These are phyloP conservation scores for Calliopsis andreniformis DNA, from an alignment of 1,140 invertebrate species.

Conservation along the genomic window DNA sequence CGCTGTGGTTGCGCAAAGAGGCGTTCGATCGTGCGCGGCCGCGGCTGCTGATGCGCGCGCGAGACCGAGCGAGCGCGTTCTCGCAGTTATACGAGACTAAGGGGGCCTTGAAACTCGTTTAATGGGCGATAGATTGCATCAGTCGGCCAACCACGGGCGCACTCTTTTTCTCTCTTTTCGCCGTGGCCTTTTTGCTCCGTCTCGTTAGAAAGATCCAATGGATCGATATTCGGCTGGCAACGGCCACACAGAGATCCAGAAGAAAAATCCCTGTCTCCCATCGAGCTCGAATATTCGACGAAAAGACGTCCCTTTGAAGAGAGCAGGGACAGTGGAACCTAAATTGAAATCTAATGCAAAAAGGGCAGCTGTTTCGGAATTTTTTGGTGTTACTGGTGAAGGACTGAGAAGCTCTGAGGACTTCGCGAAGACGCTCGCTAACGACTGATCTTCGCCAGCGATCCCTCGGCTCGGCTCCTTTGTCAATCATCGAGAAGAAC, in stretches of 20 bases:
- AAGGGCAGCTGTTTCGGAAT: too few species aligned
- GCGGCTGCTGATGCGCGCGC: too few species aligned
- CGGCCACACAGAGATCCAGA: neutral
- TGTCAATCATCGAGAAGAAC: conserved; percentile 26
- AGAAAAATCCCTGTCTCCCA: conserved; percentile 38
- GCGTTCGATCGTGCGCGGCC: conserved; percentile 31
- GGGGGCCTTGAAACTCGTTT: conserved; percentile 74
- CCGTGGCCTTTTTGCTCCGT: conserved; percentile 53
- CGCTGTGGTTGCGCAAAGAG: conserved; percentile 65
- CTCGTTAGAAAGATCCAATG: conserved; percentile 58
- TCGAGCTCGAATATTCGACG: conserved; percentile 40
- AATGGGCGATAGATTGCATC: conserved; percentile 77
- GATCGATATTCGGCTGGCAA: conserved; percentile 35
- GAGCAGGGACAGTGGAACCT: too few species aligned
- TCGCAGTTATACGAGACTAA: conserved; percentile 49
- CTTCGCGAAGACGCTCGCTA: neutral
- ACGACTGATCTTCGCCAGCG: conserved; percentile 6
- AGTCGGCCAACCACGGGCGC: conserved; percentile 62
- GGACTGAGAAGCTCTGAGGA: too few species aligned
- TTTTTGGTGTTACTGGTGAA: too few species aligned
- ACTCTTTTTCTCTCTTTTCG: conserved; percentile 59
- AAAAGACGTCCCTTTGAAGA: neutral
- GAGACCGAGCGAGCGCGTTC: conserved; percentile 38
- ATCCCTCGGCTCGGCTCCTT: conserved; percentile 19
- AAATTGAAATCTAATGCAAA: too few species aligned